These are phyloP conservation scores for Pristis pectinata DNA, from an alignment of 2,797 vertebrate genomes.

Conservation along the genomic window DNA sequence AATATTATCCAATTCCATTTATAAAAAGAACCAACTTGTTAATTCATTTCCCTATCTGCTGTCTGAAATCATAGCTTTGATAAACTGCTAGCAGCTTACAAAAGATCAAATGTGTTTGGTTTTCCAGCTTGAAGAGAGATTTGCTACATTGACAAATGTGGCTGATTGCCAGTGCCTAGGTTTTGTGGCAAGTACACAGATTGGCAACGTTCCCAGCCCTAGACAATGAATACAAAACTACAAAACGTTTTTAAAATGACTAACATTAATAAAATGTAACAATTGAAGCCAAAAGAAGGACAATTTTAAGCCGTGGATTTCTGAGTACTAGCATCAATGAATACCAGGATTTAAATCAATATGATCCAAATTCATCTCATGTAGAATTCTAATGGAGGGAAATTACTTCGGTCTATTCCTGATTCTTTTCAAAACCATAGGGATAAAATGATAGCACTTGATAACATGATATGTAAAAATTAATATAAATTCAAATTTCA, in stretches of 20 bases:
- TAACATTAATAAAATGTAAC: background rate
- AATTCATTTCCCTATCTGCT: background rate
- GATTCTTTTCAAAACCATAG: no score
- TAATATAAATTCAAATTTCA: slow-evolving; percentile 6
- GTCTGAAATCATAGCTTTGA: background rate
- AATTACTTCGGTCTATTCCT: background rate
- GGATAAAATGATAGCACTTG: background rate
- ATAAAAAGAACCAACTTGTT: background rate
- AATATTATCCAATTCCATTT: background rate
- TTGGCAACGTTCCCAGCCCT: background rate
- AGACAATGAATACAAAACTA: slow-evolving; percentile 5
- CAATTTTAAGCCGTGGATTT: background rate
- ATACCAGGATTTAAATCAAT: background rate
- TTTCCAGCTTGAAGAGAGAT: background rate
- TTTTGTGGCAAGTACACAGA: background rate
- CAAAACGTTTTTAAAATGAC: slow-evolving; percentile 18
- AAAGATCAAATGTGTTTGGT: background rate
- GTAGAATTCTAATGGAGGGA: background rate
- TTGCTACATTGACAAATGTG: background rate
- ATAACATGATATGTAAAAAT: background rate
- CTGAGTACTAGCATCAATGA: background rate
- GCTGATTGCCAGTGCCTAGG: background rate
- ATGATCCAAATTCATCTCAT: background rate
- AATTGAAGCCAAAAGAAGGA: slow-evolving; percentile 6
- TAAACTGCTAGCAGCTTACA: background rate